These are phyloP conservation scores for Clanis bilineata DNA, from an alignment of 2,888 invertebrate genomes.

Conservation along the genomic window DNA sequence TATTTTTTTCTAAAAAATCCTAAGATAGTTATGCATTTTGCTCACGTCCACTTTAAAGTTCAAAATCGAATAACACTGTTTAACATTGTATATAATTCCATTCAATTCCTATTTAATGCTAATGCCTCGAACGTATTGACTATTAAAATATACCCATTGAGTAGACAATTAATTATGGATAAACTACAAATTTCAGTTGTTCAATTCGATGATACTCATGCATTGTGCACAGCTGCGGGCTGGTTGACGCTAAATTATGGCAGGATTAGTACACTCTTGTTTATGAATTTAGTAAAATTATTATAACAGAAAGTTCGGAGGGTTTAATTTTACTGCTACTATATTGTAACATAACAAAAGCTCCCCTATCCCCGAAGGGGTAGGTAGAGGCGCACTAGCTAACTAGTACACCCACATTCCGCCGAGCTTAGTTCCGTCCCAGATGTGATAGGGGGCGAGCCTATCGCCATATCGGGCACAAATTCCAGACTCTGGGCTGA, in stretches of 20 bases:
- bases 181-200: slow-evolving; percentile 9
- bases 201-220: slow-evolving; percentile 2
- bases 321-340: too few relatives aligned
- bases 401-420: too few relatives aligned
- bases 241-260: slow-evolving; percentile 15
- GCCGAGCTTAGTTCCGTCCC: too few relatives aligned
- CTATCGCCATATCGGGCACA: too few relatives aligned
- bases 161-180: slow-evolving; percentile 14
- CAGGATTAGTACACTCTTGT: slow-evolving; percentile 14
- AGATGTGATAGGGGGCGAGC: too few relatives aligned
- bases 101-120: not conserved
- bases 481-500: too few relatives aligned
- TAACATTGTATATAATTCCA: too few relatives aligned
- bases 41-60: not conserved
- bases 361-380: too few relatives aligned
- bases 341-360: too few relatives aligned
- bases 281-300: not conserved
- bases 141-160: not conserved
- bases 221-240: slow-evolving; percentile 8
- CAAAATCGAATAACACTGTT: not conserved
- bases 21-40: too few relatives aligned
- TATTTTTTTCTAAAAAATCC: too few relatives aligned
- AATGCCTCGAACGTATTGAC: not conserved
- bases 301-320: not conserved
- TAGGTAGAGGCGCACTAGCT: too few relatives aligned